These are phyloP conservation scores for Pardalotus punctatus DNA, from an alignment of 2,113 vertebrate genomes.

Conservation along the genomic window DNA sequence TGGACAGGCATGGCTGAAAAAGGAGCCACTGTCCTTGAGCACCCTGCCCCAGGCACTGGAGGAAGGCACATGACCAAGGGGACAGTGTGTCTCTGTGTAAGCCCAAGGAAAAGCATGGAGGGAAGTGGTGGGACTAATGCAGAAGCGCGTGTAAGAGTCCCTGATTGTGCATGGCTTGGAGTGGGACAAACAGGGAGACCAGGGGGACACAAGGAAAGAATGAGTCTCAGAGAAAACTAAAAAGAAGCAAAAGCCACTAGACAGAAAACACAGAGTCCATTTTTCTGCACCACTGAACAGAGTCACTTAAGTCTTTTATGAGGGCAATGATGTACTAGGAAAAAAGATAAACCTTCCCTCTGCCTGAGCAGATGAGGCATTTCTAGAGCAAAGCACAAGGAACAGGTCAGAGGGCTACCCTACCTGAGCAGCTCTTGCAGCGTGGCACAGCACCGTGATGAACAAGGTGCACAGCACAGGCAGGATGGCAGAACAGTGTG, in stretches of 20 bases:
- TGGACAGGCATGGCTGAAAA: neutral
- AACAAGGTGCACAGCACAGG: neutral
- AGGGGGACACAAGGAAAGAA: neutral
- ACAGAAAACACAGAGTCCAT: neutral
- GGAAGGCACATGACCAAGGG: neutral
- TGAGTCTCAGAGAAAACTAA: neutral
- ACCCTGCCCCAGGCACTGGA: neutral
- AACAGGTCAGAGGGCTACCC: neutral
- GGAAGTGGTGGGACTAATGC: neutral
- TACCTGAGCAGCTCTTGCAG: neutral
- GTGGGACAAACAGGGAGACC: neutral
- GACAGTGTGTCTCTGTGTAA: fast-evolving
- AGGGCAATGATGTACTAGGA: neutral
- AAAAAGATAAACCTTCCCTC: neutral
- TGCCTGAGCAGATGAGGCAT: neutral
- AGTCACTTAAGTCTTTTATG: neutral
- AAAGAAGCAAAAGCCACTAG: neutral
- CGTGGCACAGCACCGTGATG: neutral
- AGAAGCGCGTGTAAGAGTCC: neutral
- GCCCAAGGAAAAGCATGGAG: neutral
- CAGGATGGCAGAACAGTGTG: neutral
- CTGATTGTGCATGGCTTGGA: neutral
- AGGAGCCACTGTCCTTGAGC: neutral
- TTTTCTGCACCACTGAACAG: conserved; percentile 7
- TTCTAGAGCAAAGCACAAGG: neutral